These are phyloP conservation scores for Habrosyne pyritoides DNA, from an alignment of 2,888 invertebrate species.

Conservation along the genomic window DNA sequence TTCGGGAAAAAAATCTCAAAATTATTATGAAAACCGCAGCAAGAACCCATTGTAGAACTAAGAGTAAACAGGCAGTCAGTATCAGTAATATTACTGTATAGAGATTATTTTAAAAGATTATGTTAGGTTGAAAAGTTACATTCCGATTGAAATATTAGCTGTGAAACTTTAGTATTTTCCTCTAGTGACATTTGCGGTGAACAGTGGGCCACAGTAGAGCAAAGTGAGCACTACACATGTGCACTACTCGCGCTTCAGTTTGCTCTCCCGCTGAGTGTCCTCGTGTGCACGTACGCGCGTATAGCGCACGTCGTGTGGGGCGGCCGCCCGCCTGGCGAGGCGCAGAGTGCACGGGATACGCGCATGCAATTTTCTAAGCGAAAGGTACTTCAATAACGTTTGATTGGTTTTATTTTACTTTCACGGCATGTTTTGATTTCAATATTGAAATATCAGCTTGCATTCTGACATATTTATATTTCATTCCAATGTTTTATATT, in stretches of 20 bases:
- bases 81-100: too few relatives aligned
- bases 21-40: too few relatives aligned
- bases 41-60: too few relatives aligned
- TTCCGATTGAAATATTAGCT: not conserved
- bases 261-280: conserved; percentile 90
- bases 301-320: conserved; percentile 95
- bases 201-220: conserved; percentile 85
- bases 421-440: too few relatives aligned
- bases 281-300: conserved; percentile 92
- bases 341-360: conserved; percentile 91
- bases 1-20: too few relatives aligned
- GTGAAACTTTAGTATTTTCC: not conserved
- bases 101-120: not conserved
- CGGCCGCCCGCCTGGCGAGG: conserved; percentile 93
- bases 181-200: conserved; percentile 87
- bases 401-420: not conserved
- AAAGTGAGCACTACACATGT: conserved; percentile 89
- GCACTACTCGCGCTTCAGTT: conserved; percentile 92
- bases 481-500: too few relatives aligned
- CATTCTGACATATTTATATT: too few relatives aligned
- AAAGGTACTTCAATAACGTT: conserved; percentile 84
- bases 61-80: too few relatives aligned
- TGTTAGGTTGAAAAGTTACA: too few relatives aligned
- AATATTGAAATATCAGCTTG: too few relatives aligned
- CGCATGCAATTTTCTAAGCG: conserved; percentile 93